phyloP scores from a whole-genome alignment of 2,797 vertebrate genomes.

The Sorex maritimensis region DNA sequence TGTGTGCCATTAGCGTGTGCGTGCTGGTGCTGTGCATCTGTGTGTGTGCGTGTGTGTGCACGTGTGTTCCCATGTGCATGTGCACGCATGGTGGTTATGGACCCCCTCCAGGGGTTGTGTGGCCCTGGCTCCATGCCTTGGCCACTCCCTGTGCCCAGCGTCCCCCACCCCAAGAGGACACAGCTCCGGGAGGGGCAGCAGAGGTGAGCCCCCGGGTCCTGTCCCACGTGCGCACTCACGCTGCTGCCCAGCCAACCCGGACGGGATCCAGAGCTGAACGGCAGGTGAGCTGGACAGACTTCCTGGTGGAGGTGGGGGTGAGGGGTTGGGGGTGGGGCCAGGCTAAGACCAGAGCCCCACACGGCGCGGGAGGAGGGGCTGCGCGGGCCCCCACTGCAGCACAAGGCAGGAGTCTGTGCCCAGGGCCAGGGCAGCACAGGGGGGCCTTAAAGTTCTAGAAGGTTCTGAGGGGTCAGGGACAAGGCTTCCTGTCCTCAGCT shows the following conservation, averaged over 20 bases:
- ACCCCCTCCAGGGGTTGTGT: not conserved
- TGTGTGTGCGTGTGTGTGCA: rapidly evolving
- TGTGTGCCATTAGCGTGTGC: not conserved
- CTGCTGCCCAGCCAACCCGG: too few species aligned
- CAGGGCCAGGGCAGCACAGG: not conserved
- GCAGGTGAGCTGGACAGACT: not conserved
- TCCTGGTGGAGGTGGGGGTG: not conserved
- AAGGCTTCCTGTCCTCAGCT: not conserved
- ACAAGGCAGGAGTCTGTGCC: not conserved
- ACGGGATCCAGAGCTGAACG: not conserved
- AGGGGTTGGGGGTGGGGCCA: too few species aligned
- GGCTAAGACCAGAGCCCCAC: too few species aligned
- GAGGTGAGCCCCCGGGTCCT: not conserved
- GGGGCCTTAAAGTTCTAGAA: not conserved
- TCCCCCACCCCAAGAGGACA: rapidly evolving
- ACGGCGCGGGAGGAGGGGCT: rapidly evolving
- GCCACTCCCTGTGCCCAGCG: not conserved
- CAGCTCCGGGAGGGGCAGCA: not conserved
- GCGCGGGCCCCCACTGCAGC: not conserved
- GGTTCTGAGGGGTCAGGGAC: not conserved
- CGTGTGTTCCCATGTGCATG: too few species aligned
- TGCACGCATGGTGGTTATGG: not conserved
- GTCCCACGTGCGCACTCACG: not conserved
- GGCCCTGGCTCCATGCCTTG: not conserved
- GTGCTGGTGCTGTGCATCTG: not conserved